Evolutionary conservation across 1,140 invertebrate genomes (phyloP).

Genomic region (Berghia stephanieae): DNA sequence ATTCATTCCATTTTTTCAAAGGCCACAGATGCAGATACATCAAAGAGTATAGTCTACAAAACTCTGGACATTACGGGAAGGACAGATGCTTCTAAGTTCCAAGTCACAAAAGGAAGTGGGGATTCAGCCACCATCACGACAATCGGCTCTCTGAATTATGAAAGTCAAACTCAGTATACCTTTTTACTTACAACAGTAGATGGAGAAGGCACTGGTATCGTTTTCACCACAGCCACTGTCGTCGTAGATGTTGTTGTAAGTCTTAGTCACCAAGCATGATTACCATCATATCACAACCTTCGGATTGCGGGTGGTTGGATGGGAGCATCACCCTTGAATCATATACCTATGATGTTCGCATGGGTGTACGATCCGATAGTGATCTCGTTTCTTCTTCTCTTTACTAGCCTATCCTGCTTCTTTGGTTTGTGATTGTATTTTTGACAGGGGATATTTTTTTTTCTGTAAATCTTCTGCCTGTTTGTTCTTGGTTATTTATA

Average conservation of each 20-base stretch:
- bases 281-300: no score
- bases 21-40: conserved; percentile 18
- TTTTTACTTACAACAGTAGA: conserved; percentile 17
- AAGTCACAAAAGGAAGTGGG: not conserved
- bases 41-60: not conserved
- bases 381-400: no score
- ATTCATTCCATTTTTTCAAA: conserved; percentile 6
- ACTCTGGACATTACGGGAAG: not conserved
- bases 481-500: no score
- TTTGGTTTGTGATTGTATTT: no score
- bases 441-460: no score
- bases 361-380: no score
- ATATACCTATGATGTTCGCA: no score
- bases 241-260: conserved; percentile 19
- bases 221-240: conserved; percentile 10
- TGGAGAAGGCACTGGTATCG: not conserved
- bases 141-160: conserved; percentile 11
- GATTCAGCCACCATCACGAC: not conserved
- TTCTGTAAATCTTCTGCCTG: no score
- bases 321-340: no score
- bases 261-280: no score
- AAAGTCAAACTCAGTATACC: not conserved
- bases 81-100: not conserved
- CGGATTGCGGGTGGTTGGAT: no score
- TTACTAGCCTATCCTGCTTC: no score